Evolutionary conservation across 2,113 vertebrate genomes (phyloP).

Genomic region (Cephalophus harveyi): DNA sequence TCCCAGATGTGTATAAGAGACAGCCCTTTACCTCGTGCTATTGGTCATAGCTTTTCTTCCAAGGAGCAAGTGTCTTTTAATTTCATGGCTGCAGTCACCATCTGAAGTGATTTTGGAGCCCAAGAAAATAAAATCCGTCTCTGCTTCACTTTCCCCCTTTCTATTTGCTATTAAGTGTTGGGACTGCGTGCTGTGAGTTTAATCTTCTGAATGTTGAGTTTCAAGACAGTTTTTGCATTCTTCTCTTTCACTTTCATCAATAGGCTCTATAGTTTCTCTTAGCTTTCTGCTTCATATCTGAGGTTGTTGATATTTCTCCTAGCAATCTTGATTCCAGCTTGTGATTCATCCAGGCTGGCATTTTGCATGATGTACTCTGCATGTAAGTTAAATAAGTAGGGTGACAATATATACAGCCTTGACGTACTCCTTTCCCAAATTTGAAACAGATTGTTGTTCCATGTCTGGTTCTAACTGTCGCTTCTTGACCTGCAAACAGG

Average conservation of each 20-base stretch:
- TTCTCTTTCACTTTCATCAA: background rate
- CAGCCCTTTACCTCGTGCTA: no score
- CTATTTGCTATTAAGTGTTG: background rate
- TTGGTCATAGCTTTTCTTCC: background rate
- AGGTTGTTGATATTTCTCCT: background rate
- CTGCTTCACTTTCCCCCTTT: background rate
- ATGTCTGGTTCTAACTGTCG: background rate
- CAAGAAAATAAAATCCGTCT: background rate
- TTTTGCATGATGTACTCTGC: background rate
- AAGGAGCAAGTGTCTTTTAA: background rate
- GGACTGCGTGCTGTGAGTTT: background rate
- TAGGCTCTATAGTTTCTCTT: background rate
- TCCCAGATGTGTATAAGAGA: no score
- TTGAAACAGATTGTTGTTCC: background rate
- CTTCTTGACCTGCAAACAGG: background rate
- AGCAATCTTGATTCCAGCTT: background rate
- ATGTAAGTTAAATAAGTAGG: background rate
- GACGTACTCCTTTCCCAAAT: background rate
- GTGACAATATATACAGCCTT: background rate
- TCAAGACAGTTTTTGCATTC: background rate
- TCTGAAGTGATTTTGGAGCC: background rate
- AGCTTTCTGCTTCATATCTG: background rate
- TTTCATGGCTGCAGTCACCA: background rate
- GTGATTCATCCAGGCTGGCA: background rate
- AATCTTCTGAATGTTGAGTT: background rate